Conservation (phyloP, 2,888 invertebrate species). For the Abscondita cerata region DNA sequence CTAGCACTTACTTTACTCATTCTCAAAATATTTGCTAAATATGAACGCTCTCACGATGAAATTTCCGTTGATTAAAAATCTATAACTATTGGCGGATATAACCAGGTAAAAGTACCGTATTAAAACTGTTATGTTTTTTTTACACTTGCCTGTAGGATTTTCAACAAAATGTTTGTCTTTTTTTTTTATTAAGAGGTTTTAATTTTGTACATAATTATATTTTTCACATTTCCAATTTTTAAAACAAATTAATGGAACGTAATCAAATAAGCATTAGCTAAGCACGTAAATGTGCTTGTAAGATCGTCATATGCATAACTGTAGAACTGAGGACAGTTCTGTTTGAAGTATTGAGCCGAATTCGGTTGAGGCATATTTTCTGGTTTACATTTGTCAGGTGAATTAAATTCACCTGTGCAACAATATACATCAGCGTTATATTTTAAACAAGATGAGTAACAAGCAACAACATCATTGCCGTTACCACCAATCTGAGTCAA, state of each 20-base stretch:
- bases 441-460: conserved; percentile 60
- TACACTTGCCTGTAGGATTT: too few relatives aligned
- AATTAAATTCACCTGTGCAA: conserved; percentile 57
- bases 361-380: conserved; percentile 53
- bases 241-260: conserved; percentile 47
- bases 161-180: too few relatives aligned
- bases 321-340: conserved; percentile 62
- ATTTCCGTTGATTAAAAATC: too few relatives aligned
- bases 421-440: conserved; percentile 61
- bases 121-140: too few relatives aligned
- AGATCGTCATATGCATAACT: conserved; percentile 63
- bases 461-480: conserved; percentile 53
- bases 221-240: too few relatives aligned
- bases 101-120: too few relatives aligned
- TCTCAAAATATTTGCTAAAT: too few relatives aligned
- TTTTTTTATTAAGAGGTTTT: too few relatives aligned
- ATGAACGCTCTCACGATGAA: too few relatives aligned
- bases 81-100: too few relatives aligned
- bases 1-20: too few relatives aligned
- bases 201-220: too few relatives aligned
- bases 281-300: conserved; percentile 60
- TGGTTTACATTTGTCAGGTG: conserved; percentile 56
- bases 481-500: conserved; percentile 43
- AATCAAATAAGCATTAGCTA: conserved; percentile 47
- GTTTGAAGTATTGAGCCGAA: conserved; percentile 57